These are phyloP conservation scores for Mustela nigripes DNA, from an alignment of 2,113 vertebrate genomes.

Conservation along the genomic window DNA sequence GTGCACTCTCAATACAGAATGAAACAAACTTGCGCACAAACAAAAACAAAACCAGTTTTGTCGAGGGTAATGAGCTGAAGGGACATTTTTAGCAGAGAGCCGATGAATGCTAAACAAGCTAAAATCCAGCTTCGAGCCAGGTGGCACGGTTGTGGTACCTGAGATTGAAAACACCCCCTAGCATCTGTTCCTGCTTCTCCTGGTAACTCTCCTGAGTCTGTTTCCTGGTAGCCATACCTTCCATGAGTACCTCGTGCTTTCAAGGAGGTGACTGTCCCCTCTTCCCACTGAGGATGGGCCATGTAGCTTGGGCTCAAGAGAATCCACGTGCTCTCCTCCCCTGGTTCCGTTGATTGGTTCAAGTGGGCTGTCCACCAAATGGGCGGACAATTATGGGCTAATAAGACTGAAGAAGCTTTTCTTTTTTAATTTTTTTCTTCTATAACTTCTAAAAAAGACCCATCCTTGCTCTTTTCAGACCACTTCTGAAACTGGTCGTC, in stretches of 20 bases:
- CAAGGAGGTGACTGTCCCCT: background rate
- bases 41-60: background rate
- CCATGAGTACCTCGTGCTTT: background rate
- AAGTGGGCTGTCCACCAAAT: background rate
- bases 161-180: background rate
- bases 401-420: background rate
- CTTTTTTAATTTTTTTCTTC: background rate
- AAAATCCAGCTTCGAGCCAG: background rate
- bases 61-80: background rate
- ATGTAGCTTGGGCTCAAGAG: background rate
- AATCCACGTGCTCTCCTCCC: no score
- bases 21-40: constrained; percentile 2
- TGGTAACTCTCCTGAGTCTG: background rate
- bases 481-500: background rate
- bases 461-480: background rate
- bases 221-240: background rate
- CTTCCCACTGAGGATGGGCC: background rate
- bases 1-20: background rate
- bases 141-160: background rate
- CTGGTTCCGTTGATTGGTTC: background rate
- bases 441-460: background rate
- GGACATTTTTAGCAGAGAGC: background rate
- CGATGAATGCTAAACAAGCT: background rate
- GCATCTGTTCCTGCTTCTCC: background rate
- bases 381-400: background rate